Conservation (phyloP, 2,113 vertebrate genomes). For the Tachuris rubrigastra region DNA sequence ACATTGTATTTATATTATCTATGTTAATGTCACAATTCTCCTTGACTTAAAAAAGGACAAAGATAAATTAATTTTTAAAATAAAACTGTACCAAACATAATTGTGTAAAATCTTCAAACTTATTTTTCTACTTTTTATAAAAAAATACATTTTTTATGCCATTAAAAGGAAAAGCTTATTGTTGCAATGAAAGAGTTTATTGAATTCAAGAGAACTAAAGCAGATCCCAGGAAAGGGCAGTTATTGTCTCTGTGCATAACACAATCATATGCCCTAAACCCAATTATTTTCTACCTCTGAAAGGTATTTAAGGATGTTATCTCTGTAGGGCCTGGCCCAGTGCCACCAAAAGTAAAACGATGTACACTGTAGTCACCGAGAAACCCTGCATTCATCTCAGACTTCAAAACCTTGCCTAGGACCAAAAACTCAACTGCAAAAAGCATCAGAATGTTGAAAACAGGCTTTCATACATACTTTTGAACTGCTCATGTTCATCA, state of each 20-base stretch:
- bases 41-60: background rate
- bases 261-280: background rate
- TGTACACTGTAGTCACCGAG: background rate
- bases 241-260: background rate
- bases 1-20: background rate
- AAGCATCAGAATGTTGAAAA: background rate
- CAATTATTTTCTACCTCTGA: background rate
- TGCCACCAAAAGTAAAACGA: accelerated
- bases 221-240: background rate
- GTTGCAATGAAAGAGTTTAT: background rate
- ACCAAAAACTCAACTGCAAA: background rate
- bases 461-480: background rate
- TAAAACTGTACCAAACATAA: background rate
- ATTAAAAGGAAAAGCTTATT: background rate
- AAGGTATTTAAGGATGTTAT: background rate
- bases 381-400: background rate
- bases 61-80: background rate
- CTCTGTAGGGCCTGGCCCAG: background rate
- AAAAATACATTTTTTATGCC: background rate
- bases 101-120: background rate
- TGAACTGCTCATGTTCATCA: background rate
- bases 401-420: background rate
- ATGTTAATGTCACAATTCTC: background rate
- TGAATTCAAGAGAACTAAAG: background rate
- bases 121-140: background rate